Evolutionary conservation across 2,113 vertebrate species (phyloP), one percentile per base, ranked within the genome.

Genomic region (Eonycteris spelaea): DNA sequence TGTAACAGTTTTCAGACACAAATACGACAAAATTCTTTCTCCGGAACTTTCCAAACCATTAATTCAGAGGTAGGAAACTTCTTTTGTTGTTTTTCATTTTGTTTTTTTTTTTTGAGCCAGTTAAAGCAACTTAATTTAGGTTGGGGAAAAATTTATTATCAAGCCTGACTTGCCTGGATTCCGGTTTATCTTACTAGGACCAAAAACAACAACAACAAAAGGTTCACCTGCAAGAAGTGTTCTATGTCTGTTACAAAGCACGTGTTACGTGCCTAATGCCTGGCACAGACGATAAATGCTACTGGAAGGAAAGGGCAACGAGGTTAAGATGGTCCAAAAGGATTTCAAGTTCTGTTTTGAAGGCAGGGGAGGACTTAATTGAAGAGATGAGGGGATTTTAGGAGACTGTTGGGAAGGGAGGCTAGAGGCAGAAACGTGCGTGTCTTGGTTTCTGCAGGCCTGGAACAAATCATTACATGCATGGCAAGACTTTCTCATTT

Each of bases 61-160:
- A 73, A 80, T 90, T 90, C 74, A 87, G 75, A 74, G 70, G 35
- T 75, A 87, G 70, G 38, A 84, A 75, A 84, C 15, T 53, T 93
- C 68, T 26, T 22, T 51, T 15, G 7, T 33, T 21, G 45, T 0
- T 53, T 0, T 53, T n/a, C n/a, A n/a, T n/a, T n/a, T 40, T 40
- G 40, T 6, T 40, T 22, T 13, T 35, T 30, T 28, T 5, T 7
- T 51, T 68, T 89, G 19, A 67, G 79, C 83, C 12, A 43, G 83
- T 11, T 65, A 51, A 51, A 51, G 51, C 67, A 59, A 70, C 38
- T 77, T 89, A 63, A 80, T 88, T 85, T 87, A 84, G 68, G 33
- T 61, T 67, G 33, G 71, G 48, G 84, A 14, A 24, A 78, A 75
- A 19, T 67, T 43, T 28, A 26, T 82, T 33, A 65, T 33, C 80